Conservation (phyloP, 2,797 vertebrate genomes). For the Miichthys miiuy region DNA sequence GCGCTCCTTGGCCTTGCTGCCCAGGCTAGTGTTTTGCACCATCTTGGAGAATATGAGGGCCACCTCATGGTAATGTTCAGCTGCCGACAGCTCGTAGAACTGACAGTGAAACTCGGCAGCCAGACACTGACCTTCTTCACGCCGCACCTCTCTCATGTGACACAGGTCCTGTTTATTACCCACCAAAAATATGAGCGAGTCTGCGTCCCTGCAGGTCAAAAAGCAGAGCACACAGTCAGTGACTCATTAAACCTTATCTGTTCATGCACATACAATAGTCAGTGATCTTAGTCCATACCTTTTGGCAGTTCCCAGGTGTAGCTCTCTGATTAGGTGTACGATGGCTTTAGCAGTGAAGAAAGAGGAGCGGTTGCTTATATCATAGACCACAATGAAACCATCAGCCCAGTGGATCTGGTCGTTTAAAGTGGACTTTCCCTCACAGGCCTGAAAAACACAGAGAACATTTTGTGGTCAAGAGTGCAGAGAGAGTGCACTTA, state of each 20-base stretch:
- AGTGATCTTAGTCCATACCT: slow-evolving; percentile 76
- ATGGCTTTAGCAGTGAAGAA: slow-evolving; percentile 89
- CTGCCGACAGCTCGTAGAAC: slow-evolving; percentile 91
- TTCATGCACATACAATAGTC: not conserved
- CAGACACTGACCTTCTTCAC: slow-evolving; percentile 89
- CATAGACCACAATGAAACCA: slow-evolving; percentile 90
- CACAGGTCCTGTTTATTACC: slow-evolving; percentile 94
- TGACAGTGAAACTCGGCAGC: slow-evolving; percentile 86
- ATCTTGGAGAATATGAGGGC: slow-evolving; percentile 88
- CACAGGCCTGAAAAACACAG: slow-evolving; percentile 73
- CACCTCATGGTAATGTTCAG: slow-evolving; percentile 90
- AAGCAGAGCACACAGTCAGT: not conserved
- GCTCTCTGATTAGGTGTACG: slow-evolving; percentile 87
- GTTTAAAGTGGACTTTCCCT: slow-evolving; percentile 81
- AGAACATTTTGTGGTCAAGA: not conserved
- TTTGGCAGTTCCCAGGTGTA: slow-evolving; percentile 82
- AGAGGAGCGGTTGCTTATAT: slow-evolving; percentile 90
- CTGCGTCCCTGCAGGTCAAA: slow-evolving; percentile 78
- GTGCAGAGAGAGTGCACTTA: too few relatives aligned
- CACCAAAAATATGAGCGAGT: slow-evolving; percentile 86
- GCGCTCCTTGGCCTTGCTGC: slow-evolving; percentile 86
- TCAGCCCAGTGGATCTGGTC: slow-evolving; percentile 90
- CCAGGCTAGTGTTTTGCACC: slow-evolving; percentile 81
- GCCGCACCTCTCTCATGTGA: slow-evolving; percentile 88
- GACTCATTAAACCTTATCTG: not conserved